phyloP scores from a whole-genome alignment of 1,140 invertebrate genomes.

The Drosophila novamexicana region DNA sequence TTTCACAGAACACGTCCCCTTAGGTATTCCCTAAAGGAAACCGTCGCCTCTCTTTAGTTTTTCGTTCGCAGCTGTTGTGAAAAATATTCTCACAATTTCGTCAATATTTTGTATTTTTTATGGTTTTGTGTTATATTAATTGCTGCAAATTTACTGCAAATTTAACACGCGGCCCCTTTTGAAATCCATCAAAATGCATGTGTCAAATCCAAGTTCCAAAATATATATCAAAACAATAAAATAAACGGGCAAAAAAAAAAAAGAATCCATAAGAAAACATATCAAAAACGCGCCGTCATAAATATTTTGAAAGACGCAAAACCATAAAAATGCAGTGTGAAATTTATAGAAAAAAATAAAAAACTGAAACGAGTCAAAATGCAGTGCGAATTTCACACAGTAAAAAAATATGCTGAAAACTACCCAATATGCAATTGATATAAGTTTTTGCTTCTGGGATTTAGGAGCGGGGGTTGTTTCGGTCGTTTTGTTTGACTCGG shows the following conservation, averaged over 20 bases:
- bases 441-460: neutral
- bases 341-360: constrained; percentile 40
- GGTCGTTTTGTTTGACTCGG: constrained; percentile 11
- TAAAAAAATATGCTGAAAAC: constrained; percentile 25
- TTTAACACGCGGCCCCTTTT: constrained; percentile 38
- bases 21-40: neutral
- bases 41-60: neutral
- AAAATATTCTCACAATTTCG: constrained; percentile 45
- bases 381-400: constrained; percentile 65
- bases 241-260: constrained; percentile 13
- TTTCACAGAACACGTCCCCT: neutral
- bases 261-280: constrained; percentile 43
- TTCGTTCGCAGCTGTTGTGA: constrained; percentile 21
- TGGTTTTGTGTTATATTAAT: constrained; percentile 62
- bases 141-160: constrained; percentile 64
- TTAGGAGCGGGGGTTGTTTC: neutral
- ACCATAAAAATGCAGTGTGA: constrained; percentile 52
- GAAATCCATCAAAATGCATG: constrained; percentile 67
- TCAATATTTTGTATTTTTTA: constrained; percentile 35
- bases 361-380: constrained; percentile 42
- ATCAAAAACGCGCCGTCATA: constrained; percentile 58
- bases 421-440: constrained; percentile 49
- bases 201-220: constrained; percentile 52
- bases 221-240: constrained; percentile 62
- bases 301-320: constrained; percentile 72